Base-by-base conservation (phyloP, 2,888 invertebrate genomes). In the Tubiluchus corallicola region DNA sequence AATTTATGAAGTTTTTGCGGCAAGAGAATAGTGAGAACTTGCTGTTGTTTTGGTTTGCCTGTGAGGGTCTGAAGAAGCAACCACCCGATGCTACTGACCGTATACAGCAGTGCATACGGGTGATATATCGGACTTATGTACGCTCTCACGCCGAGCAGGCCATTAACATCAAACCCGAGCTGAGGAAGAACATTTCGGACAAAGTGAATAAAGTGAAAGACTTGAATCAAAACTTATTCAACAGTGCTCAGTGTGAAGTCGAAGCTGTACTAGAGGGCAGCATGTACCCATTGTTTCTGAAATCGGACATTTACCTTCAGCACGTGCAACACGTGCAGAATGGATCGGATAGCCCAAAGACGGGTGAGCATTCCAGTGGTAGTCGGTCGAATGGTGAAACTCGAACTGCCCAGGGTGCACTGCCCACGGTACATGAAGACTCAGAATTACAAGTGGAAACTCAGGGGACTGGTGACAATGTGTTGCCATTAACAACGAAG, bases 261-360 rank as follows among this genome's bases (percentile, higher is more conserved):
- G 85, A 85, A 60, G 72, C 74, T 38, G 74, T 79, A 47, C 84
- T 92, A 62, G 79, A 79, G 51, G 78, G 79, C 62, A 80, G 83
- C 48, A 81, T 83, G 49, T 92, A 92, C 70, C 82, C 82, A 47
- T 79, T 83, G 66, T 94, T 94, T 68, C 74, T 94, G 52, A 79
- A 79, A 55, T 88, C 88, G 55, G 88, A 90, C 58, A 75, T 82
- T 65, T 92, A 90, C 71, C 76, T 90, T 47, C 57, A 64, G 49
- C 60, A 64, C 55, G 57, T 66, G 42, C 51, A 50, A 37, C 40
- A 38, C 21, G 45, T 18, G 3, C n/a, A 13, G 9, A 19, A 9
- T n/a, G 13, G 13, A 15, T 13, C 13, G 15, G 15, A 13, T 42
- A 40, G n/a, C 18, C 40, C 9, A 16, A 40, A 42, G n/a, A n/a